Evolutionary conservation across 2,797 vertebrate genomes (phyloP).

Genomic region (Aldrovandia affinis): DNA sequence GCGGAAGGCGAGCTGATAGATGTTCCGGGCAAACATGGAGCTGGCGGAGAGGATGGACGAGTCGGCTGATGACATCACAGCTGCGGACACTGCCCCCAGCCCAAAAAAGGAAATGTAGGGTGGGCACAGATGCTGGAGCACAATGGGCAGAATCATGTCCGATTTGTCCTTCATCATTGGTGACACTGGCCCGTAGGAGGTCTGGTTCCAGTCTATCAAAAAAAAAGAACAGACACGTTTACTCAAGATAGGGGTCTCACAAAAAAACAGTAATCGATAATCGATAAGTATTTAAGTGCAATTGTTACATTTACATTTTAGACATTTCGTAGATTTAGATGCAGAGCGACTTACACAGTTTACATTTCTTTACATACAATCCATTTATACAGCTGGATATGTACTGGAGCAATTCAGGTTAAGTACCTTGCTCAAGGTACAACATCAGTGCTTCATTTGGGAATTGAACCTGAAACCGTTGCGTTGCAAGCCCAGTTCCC

Average conservation of each 20-base stretch:
- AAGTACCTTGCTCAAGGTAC: too few species aligned
- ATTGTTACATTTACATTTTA: too few species aligned
- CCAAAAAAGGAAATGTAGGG: slow-evolving; percentile 94
- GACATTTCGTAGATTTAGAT: too few species aligned
- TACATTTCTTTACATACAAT: too few species aligned
- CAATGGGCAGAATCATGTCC: slow-evolving; percentile 96
- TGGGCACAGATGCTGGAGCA: slow-evolving; percentile 93
- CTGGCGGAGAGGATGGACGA: slow-evolving; percentile 97
- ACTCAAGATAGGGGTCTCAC: too few species aligned
- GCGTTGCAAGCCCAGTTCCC: too few species aligned
- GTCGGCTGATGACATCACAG: slow-evolving; percentile 98
- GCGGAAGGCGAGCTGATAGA: slow-evolving; percentile 93
- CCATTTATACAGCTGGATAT: too few species aligned
- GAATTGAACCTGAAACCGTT: too few species aligned
- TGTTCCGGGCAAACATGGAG: slow-evolving; percentile 97
- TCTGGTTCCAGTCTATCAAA: slow-evolving; percentile 90
- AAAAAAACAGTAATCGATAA: not conserved
- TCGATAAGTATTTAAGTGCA: too few species aligned
- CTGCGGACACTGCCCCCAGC: slow-evolving; percentile 93
- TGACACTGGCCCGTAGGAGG: slow-evolving; percentile 76
- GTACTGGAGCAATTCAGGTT: too few species aligned
- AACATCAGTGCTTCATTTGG: too few species aligned
- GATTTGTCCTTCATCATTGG: slow-evolving; percentile 83
- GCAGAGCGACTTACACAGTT: too few species aligned
- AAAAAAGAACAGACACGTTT: slow-evolving; percentile 16